A percentile compares a stretch with the other conserved stretches of the same genome.
These are phyloP conservation scores for Chiroxiphia lanceolata DNA, from an alignment of 2,797 vertebrate species.

Conservation along the genomic window DNA sequence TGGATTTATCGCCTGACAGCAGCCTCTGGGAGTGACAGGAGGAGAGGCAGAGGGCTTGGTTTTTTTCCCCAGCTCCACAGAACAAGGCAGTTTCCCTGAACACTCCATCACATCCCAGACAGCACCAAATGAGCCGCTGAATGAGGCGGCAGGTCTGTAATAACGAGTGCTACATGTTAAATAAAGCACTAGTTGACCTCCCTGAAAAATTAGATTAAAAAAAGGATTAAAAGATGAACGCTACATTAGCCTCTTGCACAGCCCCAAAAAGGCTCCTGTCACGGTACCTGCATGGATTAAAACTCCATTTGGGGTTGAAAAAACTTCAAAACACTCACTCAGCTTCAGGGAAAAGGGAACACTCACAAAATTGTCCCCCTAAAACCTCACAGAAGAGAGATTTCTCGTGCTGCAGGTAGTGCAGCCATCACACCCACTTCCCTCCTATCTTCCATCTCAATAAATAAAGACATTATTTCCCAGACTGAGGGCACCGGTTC, in stretches of 20 bases:
- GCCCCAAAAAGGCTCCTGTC: neutral
- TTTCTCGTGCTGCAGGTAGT: neutral
- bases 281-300: neutral
- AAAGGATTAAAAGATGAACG: neutral
- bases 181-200: conserved; percentile 39
- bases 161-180: neutral
- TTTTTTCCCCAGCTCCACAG: neutral
- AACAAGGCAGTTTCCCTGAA: neutral
- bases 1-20: neutral
- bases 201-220: conserved; percentile 42
- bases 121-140: neutral
- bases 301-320: neutral
- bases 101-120: conserved; percentile 4
- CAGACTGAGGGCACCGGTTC: neutral
- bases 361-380: neutral
- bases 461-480: neutral
- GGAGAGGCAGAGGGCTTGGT: neutral
- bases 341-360: neutral
- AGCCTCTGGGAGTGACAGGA: neutral
- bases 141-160: neutral
- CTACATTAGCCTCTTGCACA: neutral
- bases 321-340: neutral
- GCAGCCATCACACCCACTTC: fast-evolving
- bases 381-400: neutral
- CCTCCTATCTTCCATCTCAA: neutral